A percentile compares a stretch with the other conserved stretches of the same genome.
These are phyloP conservation scores for Myotis yumanensis DNA, from an alignment of 2,113 vertebrate species.

Conservation along the genomic window DNA sequence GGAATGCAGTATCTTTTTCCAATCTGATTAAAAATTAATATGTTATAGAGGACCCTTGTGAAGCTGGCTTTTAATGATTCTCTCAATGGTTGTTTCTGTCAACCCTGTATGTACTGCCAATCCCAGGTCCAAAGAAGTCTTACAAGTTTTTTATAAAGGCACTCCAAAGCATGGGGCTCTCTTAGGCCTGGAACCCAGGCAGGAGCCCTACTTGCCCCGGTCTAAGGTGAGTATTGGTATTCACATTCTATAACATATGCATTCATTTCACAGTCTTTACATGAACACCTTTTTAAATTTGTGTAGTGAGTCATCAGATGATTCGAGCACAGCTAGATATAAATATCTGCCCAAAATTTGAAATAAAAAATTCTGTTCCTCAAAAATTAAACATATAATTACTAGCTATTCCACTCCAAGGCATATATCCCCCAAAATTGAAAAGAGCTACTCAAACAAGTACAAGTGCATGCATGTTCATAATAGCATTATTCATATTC, in stretches of 20 bases:
- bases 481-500: not conserved
- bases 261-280: not conserved
- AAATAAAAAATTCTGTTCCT: not conserved
- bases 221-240: not conserved
- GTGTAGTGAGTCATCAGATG: not conserved
- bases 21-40: not conserved
- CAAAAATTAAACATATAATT: conserved; percentile 9
- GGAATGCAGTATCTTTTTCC: not conserved
- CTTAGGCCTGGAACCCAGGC: not conserved
- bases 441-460: not conserved
- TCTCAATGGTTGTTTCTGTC: not conserved
- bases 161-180: not conserved
- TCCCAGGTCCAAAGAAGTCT: not conserved
- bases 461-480: not conserved
- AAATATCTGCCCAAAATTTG: conserved; percentile 20
- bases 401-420: not conserved
- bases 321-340: not conserved
- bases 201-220: not conserved
- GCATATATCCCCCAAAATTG: not conserved
- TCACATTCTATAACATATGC: not conserved
- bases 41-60: not conserved
- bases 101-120: not conserved
- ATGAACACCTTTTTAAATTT: not conserved
- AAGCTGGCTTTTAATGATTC: not conserved
- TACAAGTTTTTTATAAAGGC: not conserved